Evolutionary conservation across 2,113 vertebrate species (phyloP).

Genomic region (Brachyistius frenatus): DNA sequence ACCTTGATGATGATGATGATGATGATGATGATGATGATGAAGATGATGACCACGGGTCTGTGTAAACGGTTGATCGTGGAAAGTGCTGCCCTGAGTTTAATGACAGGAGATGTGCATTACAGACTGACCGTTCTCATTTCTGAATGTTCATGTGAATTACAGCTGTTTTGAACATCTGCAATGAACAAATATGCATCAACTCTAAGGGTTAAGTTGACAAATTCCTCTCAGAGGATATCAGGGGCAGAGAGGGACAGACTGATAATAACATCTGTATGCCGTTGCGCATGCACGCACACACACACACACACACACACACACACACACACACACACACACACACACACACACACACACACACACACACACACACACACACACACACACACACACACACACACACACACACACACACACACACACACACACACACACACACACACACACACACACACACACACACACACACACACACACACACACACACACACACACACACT

Average conservation of each 20-base stretch:
- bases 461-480: too few species aligned
- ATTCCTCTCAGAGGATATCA: conserved; percentile 11
- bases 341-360: too few species aligned
- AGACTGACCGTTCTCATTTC: background rate
- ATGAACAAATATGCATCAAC: background rate
- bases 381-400: background rate
- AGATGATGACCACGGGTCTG: background rate
- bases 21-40: background rate
- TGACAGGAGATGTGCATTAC: background rate
- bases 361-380: background rate
- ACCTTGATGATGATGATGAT: conserved; percentile 14
- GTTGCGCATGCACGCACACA: background rate
- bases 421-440: too few species aligned
- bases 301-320: too few species aligned
- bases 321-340: too few species aligned
- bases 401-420: background rate
- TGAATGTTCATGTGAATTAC: too few species aligned
- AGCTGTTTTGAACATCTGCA: too few species aligned
- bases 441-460: too few species aligned
- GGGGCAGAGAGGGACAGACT: conserved; percentile 5
- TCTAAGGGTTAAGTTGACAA: conserved; percentile 21
- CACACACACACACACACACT: background rate
- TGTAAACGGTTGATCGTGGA: background rate
- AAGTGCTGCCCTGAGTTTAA: background rate
- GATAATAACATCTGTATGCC: conserved; percentile 6